Percentiles rank a stretch among this genome's conserved stretches.
These are phyloP conservation scores for Protomyctophum bolini DNA, from an alignment of 2,113 vertebrate species.

Conservation along the genomic window DNA sequence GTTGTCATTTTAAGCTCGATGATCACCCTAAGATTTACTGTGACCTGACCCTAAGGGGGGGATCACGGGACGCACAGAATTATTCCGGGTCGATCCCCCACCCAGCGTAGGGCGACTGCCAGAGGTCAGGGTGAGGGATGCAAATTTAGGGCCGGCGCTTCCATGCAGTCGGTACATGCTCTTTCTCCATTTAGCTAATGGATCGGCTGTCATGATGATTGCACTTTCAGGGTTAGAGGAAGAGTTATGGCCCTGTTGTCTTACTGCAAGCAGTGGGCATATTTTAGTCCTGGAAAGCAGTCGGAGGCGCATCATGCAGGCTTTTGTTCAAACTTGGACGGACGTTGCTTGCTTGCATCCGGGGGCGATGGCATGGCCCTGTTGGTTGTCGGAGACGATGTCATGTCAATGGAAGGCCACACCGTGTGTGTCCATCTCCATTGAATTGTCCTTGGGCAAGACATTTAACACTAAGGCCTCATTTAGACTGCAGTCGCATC, in stretches of 20 bases:
- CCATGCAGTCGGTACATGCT: slow-evolving; percentile 42
- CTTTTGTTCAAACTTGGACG: background rate
- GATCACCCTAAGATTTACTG: slow-evolving; percentile 64
- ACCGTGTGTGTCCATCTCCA: background rate
- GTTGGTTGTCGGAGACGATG: background rate
- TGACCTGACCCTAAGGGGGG: slow-evolving; percentile 48
- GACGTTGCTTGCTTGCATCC: slow-evolving; percentile 7
- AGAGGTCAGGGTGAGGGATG: slow-evolving; percentile 62
- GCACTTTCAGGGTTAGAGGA: slow-evolving; percentile 40
- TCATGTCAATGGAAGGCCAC: background rate
- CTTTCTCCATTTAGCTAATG: slow-evolving; percentile 67
- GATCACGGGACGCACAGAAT: slow-evolving; percentile 47
- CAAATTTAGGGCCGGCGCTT: slow-evolving; percentile 54
- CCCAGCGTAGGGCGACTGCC: slow-evolving; percentile 20
- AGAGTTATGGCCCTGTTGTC: slow-evolving; percentile 63
- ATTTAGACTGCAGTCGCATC: no score
- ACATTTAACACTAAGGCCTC: background rate
- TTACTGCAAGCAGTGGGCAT: slow-evolving; percentile 42
- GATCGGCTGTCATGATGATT: slow-evolving; percentile 53
- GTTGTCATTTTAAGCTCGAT: slow-evolving; percentile 44
- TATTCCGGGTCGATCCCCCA: slow-evolving; percentile 48
- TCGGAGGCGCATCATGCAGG: background rate
- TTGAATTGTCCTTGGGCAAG: slow-evolving; percentile 1
- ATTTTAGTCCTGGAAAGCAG: slow-evolving; percentile 40
- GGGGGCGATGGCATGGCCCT: background rate